These are phyloP conservation scores for Oncorhynchus keta DNA, from an alignment of 2,113 vertebrate species.

Conservation along the genomic window DNA sequence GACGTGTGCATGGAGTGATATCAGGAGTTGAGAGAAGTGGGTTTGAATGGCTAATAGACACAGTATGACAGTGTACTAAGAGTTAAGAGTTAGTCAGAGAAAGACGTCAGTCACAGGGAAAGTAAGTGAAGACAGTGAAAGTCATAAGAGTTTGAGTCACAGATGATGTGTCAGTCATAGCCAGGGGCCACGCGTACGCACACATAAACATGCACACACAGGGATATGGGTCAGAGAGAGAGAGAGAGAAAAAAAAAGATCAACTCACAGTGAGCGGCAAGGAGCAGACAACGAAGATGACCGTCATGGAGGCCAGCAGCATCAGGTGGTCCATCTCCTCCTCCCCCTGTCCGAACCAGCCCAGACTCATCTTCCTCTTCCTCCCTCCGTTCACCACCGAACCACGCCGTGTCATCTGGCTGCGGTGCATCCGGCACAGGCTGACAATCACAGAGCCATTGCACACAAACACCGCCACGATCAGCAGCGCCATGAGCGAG, in stretches of 20 bases:
- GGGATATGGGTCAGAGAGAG: not conserved
- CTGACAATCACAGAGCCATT: constrained; percentile 85
- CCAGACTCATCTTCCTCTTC: constrained; percentile 66
- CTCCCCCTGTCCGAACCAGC: constrained; percentile 75
- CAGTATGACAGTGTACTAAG: not conserved
- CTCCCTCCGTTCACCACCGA: constrained; percentile 58
- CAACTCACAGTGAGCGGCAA: constrained; percentile 86
- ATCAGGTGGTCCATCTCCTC: constrained; percentile 85
- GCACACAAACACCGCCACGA: constrained; percentile 79
- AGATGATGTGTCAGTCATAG: not conserved
- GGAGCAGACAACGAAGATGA: constrained; percentile 85
- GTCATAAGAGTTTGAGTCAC: not conserved
- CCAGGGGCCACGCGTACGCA: not conserved
- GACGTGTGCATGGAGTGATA: not conserved
- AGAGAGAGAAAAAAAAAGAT: not conserved
- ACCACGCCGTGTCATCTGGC: constrained; percentile 73
- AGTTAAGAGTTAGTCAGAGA: not conserved
- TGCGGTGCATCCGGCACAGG: constrained; percentile 85
- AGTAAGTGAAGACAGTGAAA: not conserved
- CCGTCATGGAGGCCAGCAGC: constrained; percentile 82
- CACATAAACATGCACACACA: not conserved
- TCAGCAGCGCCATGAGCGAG: constrained; percentile 78
- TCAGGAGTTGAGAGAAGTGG: not conserved
- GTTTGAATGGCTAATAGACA: not conserved
- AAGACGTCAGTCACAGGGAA: not conserved